A percentile compares a stretch with the other conserved stretches of the same genome.
phyloP scores from a whole-genome alignment of 2,797 vertebrate genomes.

The Lates japonicus region DNA sequence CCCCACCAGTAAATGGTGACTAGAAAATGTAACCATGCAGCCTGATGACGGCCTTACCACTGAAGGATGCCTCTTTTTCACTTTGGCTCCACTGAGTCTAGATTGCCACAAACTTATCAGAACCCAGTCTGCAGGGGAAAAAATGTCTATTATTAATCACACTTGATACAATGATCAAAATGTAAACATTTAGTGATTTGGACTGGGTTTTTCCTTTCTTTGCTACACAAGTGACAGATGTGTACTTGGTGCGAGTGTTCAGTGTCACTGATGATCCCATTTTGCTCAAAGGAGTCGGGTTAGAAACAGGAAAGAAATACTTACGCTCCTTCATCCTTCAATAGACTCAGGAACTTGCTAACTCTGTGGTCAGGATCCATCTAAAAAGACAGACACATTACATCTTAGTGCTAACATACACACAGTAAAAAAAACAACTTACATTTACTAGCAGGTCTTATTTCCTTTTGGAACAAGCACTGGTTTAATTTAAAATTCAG shows the following conservation, averaged over 20 bases:
- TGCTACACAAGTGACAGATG: conserved; percentile 32
- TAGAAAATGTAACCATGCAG: neutral
- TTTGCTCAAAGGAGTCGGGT: neutral
- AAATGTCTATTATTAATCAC: conserved; percentile 43
- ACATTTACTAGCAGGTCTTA: neutral
- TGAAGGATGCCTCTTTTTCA: conserved; percentile 54
- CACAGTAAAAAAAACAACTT: neutral
- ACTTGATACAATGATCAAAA: conserved; percentile 38
- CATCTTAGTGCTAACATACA: neutral
- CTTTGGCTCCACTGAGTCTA: conserved; percentile 62
- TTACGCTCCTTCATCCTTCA: conserved; percentile 93
- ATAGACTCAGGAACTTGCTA: conserved; percentile 93
- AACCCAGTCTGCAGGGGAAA: conserved; percentile 63
- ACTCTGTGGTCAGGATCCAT: conserved; percentile 93
- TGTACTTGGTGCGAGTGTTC: conserved; percentile 38
- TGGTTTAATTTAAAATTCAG: conserved; percentile 13
- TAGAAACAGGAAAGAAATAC: conserved; percentile 71
- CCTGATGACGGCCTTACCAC: conserved; percentile 66
- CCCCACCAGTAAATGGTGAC: neutral
- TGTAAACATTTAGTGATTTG: conserved; percentile 34
- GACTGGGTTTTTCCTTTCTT: conserved; percentile 1
- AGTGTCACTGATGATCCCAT: conserved; percentile 35
- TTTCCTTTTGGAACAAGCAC: neutral
- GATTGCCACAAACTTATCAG: conserved; percentile 49
- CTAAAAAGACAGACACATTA: conserved; percentile 71